A percentile compares a stretch with the other conserved stretches of the same genome.
These are phyloP conservation scores for Prosopocoilus inquinatus DNA, from an alignment of 2,888 invertebrate species.

Conservation along the genomic window DNA sequence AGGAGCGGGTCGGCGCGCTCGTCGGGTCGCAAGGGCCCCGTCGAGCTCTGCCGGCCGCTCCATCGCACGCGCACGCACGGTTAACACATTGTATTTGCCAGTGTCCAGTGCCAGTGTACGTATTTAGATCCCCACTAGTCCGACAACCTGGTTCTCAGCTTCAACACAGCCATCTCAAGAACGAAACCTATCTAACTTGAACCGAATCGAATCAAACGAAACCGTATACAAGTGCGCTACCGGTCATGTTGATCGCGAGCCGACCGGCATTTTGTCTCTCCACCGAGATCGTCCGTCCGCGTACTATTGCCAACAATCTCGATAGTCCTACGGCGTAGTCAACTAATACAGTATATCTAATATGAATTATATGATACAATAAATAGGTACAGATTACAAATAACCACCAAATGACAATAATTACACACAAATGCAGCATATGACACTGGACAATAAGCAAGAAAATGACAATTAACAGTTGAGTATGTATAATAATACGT, in stretches of 20 bases:
- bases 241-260: constrained; percentile 18
- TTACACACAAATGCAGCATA: constrained; percentile 51
- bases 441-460: constrained; percentile 54
- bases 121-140: constrained; percentile 38
- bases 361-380: constrained; percentile 48
- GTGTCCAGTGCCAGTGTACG: constrained; percentile 50
- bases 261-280: constrained; percentile 23
- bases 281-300: constrained; percentile 32
- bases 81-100: constrained; percentile 44
- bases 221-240: constrained; percentile 13
- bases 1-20: not conserved
- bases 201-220: constrained; percentile 37
- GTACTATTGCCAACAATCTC: constrained; percentile 36
- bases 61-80: constrained; percentile 15
- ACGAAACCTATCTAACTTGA: constrained; percentile 43
- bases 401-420: constrained; percentile 51
- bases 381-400: constrained; percentile 50
- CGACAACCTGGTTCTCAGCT: constrained; percentile 47
- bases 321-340: constrained; percentile 40
- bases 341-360: constrained; percentile 42
- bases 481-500: constrained; percentile 30
- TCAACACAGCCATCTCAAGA: constrained; percentile 44
- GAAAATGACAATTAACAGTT: constrained; percentile 40
- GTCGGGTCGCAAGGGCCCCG: too few relatives aligned
- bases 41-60: not conserved